These are phyloP conservation scores for Drosophila santomea DNA, from an alignment of 1,140 invertebrate species.

Conservation along the genomic window DNA sequence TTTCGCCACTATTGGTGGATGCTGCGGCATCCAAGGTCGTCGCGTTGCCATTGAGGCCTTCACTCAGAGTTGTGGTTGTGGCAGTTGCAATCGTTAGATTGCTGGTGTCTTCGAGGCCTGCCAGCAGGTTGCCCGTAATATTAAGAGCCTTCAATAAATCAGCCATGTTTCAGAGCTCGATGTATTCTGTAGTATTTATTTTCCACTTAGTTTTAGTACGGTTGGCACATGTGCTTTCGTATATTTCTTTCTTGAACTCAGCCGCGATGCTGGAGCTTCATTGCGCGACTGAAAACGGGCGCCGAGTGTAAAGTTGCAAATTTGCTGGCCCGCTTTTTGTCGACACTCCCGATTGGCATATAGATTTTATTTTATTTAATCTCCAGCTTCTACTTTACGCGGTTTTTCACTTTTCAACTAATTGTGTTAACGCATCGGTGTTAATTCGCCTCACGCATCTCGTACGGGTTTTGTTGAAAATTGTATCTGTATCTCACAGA, in stretches of 20 bases:
- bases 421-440: constrained; percentile 77
- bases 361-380: constrained; percentile 55
- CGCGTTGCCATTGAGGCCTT: constrained; percentile 51
- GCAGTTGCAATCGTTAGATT: constrained; percentile 24
- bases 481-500: constrained; percentile 49
- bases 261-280: constrained; percentile 73
- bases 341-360: constrained; percentile 49
- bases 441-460: constrained; percentile 76
- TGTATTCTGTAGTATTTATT: constrained; percentile 14
- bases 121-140: constrained; percentile 67
- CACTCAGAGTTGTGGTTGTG: constrained; percentile 1
- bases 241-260: constrained; percentile 48
- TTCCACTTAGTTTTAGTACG: constrained; percentile 8
- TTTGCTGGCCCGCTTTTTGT: constrained; percentile 68
- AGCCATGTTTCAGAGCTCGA: constrained; percentile 40
- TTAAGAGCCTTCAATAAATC: constrained; percentile 71
- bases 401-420: constrained; percentile 78
- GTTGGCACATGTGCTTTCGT: constrained; percentile 31
- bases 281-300: constrained; percentile 71
- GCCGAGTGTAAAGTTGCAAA: constrained; percentile 74
- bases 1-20: constrained; percentile 55
- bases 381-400: constrained; percentile 50
- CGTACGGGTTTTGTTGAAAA: constrained; percentile 20
- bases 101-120: constrained; percentile 59
- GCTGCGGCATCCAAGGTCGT: constrained; percentile 40